Evolutionary conservation across 2,888 invertebrate species (phyloP), one percentile per base, ranked within the genome.

Genomic region (Plebejus argus): DNA sequence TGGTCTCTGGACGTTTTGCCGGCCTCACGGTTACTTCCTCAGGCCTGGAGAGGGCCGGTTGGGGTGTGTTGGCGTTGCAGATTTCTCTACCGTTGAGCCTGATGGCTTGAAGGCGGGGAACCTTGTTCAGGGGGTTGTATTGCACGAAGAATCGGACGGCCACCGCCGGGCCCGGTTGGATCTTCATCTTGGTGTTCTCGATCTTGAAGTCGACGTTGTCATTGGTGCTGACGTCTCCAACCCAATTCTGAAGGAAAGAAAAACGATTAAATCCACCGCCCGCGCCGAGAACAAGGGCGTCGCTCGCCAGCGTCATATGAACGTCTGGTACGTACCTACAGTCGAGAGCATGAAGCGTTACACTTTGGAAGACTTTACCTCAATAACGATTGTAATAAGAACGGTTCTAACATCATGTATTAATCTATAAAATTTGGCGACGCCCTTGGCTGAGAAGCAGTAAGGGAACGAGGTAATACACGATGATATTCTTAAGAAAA

Each of bases 191-290:
- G 0, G 94, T 91, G 83, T 95, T 95, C 81, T 95, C 94, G 53
- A 96, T 93, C 78, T 95, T 94, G 85, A 95, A 96, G 81, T 95
- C 94, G 39, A 89, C 90, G 85, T 96, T 95, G 85, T 96, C 95
- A 70, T 89, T 85, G 0, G 95, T 95, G 12, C 94, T 90, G 0
- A 95, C 94, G 78, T 95, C 95, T 0, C 96, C 96, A 76, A 95
- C 91, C 94, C 95, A 95, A 82, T 95, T 95, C 95, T 95, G 78
- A 58, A 28, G 49, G 71, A 28, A 78, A 39, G 23, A 74, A 53
- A 39, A 56, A 8, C 7, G 1, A 35, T 58, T 53, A 10, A 76
- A 33, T 1, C 4, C n/a, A 10, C 45, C 0, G n/a, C n/a, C n/a
- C n/a, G n/a, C n/a, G n/a, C n/a, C n/a, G n/a, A n/a, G n/a, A n/a